phyloP scores from a whole-genome alignment of 2,797 vertebrate genomes.

The Myotis daubentonii region DNA sequence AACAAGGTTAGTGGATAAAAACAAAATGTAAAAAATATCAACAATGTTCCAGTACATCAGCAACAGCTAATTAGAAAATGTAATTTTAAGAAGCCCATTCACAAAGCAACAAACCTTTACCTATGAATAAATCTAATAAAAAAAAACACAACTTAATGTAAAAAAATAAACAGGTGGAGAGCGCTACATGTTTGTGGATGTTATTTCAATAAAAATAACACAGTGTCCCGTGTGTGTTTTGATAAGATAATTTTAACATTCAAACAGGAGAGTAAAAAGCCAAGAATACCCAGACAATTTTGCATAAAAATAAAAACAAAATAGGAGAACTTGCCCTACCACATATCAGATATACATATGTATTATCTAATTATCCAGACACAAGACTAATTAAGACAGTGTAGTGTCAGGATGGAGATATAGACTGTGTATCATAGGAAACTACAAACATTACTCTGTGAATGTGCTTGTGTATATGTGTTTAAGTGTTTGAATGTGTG shows the following conservation, averaged over 20 bases:
- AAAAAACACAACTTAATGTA: slow-evolving; percentile 1
- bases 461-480: not conserved
- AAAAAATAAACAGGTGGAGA: not conserved
- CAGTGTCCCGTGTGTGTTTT: not conserved
- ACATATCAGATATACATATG: not conserved
- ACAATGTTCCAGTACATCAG: not conserved
- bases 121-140: slow-evolving; percentile 51
- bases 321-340: not conserved
- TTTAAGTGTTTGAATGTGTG: not conserved
- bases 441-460: not conserved
- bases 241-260: slow-evolving; percentile 46
- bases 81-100: slow-evolving; percentile 58
- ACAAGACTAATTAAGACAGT: not conserved
- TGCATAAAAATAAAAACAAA: slow-evolving; percentile 10
- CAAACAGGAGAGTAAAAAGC: slow-evolving; percentile 4
- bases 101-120: slow-evolving; percentile 1
- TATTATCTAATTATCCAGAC: not conserved
- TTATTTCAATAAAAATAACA: slow-evolving; percentile 1
- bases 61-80: slow-evolving; percentile 60
- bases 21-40: slow-evolving; percentile 54
- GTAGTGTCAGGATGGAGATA: not conserved
- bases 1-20: slow-evolving; percentile 56
- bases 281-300: not conserved
- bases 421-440: not conserved
- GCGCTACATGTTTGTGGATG: not conserved